Conservation (phyloP, 2,113 vertebrate species). For the Gnathonemus longibarbis region DNA sequence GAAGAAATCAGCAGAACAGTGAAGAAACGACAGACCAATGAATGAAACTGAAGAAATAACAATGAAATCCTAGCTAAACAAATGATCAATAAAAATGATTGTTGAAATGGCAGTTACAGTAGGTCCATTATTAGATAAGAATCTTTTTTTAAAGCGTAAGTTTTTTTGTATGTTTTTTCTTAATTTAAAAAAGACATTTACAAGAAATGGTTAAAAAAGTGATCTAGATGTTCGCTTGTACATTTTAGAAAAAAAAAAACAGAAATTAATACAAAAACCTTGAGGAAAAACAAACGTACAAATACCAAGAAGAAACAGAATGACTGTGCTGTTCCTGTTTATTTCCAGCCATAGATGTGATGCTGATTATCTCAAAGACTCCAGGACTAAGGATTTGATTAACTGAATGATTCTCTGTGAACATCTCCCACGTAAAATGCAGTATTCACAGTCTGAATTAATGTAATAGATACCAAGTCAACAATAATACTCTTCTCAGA, state of each 20-base stretch:
- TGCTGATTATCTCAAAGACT: slow-evolving; percentile 32
- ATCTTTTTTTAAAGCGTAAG: not conserved
- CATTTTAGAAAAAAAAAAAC: not conserved
- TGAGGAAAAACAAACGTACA: not conserved
- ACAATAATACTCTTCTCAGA: slow-evolving; percentile 34
- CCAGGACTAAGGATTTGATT: slow-evolving; percentile 38
- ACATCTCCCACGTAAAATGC: slow-evolving; percentile 43
- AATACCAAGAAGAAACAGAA: slow-evolving; percentile 1
- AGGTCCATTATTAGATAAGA: slow-evolving; percentile 12
- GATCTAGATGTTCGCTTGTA: slow-evolving; percentile 6
- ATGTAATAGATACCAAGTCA: slow-evolving; percentile 28
- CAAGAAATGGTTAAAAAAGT: slow-evolving; percentile 2
- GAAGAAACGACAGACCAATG: not conserved
- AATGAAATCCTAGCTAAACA: not conserved
- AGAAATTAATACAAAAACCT: not conserved
- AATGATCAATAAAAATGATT: slow-evolving; percentile 13
- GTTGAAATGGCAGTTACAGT: slow-evolving; percentile 13
- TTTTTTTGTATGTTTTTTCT: not conserved
- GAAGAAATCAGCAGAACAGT: not conserved
- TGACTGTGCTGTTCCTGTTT: slow-evolving; percentile 2
- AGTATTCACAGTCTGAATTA: slow-evolving; percentile 44
- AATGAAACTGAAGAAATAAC: not conserved
- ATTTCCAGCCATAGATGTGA: not conserved
- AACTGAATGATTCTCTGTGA: slow-evolving; percentile 40
- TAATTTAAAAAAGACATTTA: not conserved